These are phyloP conservation scores for Carollia perspicillata DNA, from an alignment of 2,113 vertebrate species.

Conservation along the genomic window DNA sequence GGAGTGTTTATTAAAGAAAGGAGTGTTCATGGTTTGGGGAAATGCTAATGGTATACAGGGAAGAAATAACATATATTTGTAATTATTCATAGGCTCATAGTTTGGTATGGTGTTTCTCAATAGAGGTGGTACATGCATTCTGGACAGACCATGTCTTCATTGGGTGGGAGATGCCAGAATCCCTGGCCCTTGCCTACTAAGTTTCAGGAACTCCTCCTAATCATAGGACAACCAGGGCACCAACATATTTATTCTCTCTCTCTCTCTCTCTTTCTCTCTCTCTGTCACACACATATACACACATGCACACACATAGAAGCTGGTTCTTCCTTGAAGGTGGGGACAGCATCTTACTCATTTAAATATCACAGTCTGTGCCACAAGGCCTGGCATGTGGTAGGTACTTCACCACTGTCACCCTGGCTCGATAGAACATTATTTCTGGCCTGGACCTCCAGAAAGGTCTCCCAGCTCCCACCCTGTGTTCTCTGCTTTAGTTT, in stretches of 20 bases:
- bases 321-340: not conserved
- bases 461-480: not conserved
- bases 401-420: not conserved
- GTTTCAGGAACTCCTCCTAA: not conserved
- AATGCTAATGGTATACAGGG: not conserved
- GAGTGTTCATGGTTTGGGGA: not conserved
- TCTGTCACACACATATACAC: too few relatives aligned
- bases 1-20: not conserved
- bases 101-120: not conserved
- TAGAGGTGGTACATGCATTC: not conserved
- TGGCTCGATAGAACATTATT: not conserved
- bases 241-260: not conserved
- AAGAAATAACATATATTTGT: not conserved
- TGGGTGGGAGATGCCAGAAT: not conserved
- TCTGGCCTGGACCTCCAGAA: not conserved
- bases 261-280: not conserved
- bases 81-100: not conserved
- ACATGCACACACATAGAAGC: not conserved
- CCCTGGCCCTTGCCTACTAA: not conserved
- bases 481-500: not conserved
- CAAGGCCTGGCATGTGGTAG: not conserved
- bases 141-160: not conserved
- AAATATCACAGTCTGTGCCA: not conserved
- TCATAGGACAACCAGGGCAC: not conserved
- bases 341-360: not conserved